A percentile compares a stretch with the other conserved stretches of the same genome.
Evolutionary conservation across 1,140 invertebrate species (phyloP).

Genomic region (Drosophila albomicans): DNA sequence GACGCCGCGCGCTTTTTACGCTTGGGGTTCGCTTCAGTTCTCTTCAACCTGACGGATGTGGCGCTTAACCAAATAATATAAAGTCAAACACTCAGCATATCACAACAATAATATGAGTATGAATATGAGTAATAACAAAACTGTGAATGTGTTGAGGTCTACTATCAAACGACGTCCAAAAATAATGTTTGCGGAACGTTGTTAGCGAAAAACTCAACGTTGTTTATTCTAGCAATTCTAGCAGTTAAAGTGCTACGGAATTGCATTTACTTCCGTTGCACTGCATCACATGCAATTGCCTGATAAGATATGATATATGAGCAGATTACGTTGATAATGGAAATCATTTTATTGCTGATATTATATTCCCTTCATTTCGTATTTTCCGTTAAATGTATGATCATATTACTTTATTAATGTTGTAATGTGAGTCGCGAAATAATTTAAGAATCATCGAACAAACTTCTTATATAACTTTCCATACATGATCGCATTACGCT

Average conservation of each 20-base stretch:
- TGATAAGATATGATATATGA: not conserved
- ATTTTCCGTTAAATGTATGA: too few species aligned
- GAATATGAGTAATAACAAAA: slow-evolving; percentile 11
- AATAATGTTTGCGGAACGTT: slow-evolving; percentile 45
- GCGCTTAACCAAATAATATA: slow-evolving; percentile 34
- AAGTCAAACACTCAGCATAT: slow-evolving; percentile 19
- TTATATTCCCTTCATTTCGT: too few species aligned
- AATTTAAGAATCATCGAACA: too few species aligned
- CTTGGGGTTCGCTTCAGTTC: slow-evolving; percentile 45
- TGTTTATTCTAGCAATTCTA: slow-evolving; percentile 44
- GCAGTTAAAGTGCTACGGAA: slow-evolving; percentile 35
- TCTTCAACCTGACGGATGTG: slow-evolving; percentile 21
- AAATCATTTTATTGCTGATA: slow-evolving; percentile 5
- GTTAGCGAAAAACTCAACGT: slow-evolving; percentile 72
- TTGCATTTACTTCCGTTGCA: slow-evolving; percentile 34
- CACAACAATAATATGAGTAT: not conserved
- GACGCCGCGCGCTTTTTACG: slow-evolving; percentile 46
- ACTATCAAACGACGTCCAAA: slow-evolving; percentile 71
- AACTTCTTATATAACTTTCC: too few species aligned
- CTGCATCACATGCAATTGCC: slow-evolving; percentile 41
- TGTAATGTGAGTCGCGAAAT: too few species aligned
- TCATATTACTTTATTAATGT: too few species aligned
- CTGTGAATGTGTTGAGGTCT: slow-evolving; percentile 62
- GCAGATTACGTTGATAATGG: not conserved
- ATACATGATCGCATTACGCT: too few species aligned